Evolutionary conservation across 2,113 vertebrate species (phyloP).

Genomic region (Labrus mixtus): DNA sequence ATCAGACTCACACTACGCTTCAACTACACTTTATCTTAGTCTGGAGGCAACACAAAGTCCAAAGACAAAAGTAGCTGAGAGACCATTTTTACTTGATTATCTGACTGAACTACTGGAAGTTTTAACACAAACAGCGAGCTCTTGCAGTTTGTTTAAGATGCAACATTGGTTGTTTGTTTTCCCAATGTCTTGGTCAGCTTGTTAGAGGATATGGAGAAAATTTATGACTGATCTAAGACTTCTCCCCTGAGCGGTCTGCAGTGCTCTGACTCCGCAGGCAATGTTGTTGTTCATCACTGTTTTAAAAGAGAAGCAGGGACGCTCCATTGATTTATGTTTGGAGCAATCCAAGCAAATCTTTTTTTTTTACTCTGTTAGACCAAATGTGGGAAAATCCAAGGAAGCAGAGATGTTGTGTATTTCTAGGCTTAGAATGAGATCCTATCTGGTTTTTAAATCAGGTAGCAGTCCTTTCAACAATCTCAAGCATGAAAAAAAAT

Average conservation of each 20-base stretch:
- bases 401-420: too few relatives aligned
- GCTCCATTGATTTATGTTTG: not conserved
- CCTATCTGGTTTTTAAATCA: too few relatives aligned
- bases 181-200: conserved; percentile 7
- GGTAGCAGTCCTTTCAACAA: too few relatives aligned
- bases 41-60: conserved; percentile 18
- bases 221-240: conserved; percentile 39
- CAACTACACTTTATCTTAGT: conserved; percentile 35
- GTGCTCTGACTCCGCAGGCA: conserved; percentile 5
- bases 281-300: not conserved
- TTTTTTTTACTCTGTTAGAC: too few relatives aligned
- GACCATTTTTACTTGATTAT: conserved; percentile 45
- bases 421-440: too few relatives aligned
- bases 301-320: not conserved
- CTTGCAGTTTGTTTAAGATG: conserved; percentile 15
- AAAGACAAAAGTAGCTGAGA: conserved; percentile 4
- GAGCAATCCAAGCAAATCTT: too few relatives aligned
- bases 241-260: not conserved
- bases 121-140: too few relatives aligned
- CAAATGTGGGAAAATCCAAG: too few relatives aligned
- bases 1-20: conserved; percentile 45
- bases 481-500: too few relatives aligned
- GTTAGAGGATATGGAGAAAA: conserved; percentile 5
- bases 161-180: conserved; percentile 12
- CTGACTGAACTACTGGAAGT: conserved; percentile 21